Evolutionary conservation across 2,888 invertebrate genomes (phyloP).

Genomic region (Tineola bisselliella): DNA sequence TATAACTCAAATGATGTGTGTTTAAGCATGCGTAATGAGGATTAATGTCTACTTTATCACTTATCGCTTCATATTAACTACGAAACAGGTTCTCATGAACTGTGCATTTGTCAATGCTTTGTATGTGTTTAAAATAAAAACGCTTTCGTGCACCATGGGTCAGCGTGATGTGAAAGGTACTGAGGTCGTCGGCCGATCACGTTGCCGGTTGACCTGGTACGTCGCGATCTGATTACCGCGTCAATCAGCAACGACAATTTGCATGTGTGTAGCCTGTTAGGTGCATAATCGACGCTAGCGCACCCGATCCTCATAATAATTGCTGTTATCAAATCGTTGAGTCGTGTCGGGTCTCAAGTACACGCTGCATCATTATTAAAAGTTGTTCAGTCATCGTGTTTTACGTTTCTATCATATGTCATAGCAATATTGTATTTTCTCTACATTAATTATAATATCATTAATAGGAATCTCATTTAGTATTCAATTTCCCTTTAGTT

Average conservation of each 20-base stretch:
- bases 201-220: conserved; percentile 43
- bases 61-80: background rate
- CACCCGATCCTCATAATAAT: conserved; percentile 26
- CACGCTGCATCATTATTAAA: background rate
- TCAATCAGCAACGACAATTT: conserved; percentile 49
- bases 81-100: background rate
- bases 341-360: conserved; percentile 22
- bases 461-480: conserved; percentile 21
- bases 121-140: background rate
- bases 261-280: conserved; percentile 43
- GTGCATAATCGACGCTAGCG: conserved; percentile 16
- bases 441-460: background rate
- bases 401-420: background rate
- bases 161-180: conserved; percentile 11
- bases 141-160: conserved; percentile 9
- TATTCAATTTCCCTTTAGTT: conserved; percentile 32
- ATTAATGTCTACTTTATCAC: background rate
- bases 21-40: conserved; percentile 2
- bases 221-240: conserved; percentile 62
- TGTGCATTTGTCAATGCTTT: background rate
- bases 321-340: conserved; percentile 34
- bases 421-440: background rate
- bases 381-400: background rate
- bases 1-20: conserved; percentile 4
- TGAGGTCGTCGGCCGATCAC: conserved; percentile 12